Percentiles rank a stretch among this genome's conserved stretches.
These are phyloP conservation scores for Bugulina stolonifera DNA, from an alignment of 2,888 invertebrate species.

Conservation along the genomic window DNA sequence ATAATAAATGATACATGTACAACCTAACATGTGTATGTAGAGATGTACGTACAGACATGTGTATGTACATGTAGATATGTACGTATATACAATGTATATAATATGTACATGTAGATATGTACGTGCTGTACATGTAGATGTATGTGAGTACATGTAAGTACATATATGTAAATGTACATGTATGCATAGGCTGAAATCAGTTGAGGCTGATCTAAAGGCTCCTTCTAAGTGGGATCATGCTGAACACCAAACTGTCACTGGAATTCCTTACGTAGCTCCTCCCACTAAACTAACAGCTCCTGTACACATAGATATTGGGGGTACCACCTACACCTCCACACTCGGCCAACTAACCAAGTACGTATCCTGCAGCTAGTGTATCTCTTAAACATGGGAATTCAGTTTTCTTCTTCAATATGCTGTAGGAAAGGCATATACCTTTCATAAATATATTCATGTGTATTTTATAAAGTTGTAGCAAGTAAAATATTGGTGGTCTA, in stretches of 20 bases:
- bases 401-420: no score
- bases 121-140: not conserved
- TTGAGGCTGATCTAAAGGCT: not conserved
- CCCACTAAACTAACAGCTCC: conserved; percentile 89
- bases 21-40: no score
- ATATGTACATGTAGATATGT: not conserved
- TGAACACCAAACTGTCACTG: conserved; percentile 63
- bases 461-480: no score
- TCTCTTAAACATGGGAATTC: no score
- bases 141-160: not conserved
- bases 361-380: no score
- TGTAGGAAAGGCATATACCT: no score
- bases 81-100: no score
- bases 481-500: no score
- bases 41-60: not conserved
- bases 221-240: no score
- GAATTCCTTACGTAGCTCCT: conserved; percentile 87
- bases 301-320: conserved; percentile 94
- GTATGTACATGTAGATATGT: not conserved
- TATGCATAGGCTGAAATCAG: not conserved
- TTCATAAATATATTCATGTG: no score
- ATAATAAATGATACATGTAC: no score
- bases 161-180: not conserved
- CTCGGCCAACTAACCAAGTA: conserved; percentile 89
- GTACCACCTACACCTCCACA: conserved; percentile 92